Evolutionary conservation across 2,888 invertebrate genomes (phyloP).

Genomic region (Folsomia manolachei): DNA sequence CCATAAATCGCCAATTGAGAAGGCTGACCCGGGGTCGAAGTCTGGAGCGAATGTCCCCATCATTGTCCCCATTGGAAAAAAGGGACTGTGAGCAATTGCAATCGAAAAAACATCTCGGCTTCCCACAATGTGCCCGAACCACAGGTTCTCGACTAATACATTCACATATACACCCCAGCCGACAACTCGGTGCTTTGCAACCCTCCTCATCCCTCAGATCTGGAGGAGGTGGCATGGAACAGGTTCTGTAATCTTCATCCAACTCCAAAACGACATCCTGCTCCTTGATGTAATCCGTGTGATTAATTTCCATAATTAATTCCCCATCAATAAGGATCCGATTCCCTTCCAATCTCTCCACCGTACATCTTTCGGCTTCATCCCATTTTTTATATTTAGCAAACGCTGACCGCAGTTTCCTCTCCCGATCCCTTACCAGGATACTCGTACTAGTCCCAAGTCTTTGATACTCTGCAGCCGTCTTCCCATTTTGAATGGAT

Average conservation of each 20-base stretch:
- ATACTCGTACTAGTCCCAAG: neutral
- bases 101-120: conserved; percentile 45
- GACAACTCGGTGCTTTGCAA: conserved; percentile 39
- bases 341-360: conserved; percentile 32
- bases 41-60: conserved; percentile 44
- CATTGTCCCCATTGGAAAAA: conserved; percentile 29
- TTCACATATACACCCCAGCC: conserved; percentile 43
- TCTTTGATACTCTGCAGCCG: neutral
- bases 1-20: conserved; percentile 43
- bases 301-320: conserved; percentile 31
- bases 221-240: conserved; percentile 20
- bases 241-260: conserved; percentile 32
- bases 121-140: conserved; percentile 39
- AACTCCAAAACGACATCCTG: conserved; percentile 38
- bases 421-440: neutral
- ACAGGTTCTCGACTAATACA: conserved; percentile 35
- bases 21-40: conserved; percentile 46
- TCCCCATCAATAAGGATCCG: conserved; percentile 32
- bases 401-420: conserved; percentile 32
- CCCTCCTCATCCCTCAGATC: neutral
- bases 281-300: conserved; percentile 43
- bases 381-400: conserved; percentile 34
- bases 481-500: neutral
- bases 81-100: conserved; percentile 38
- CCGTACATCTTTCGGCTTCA: conserved; percentile 36